phyloP scores from a whole-genome alignment of 2,888 invertebrate genomes.

The Nemotelus nigrinus region DNA sequence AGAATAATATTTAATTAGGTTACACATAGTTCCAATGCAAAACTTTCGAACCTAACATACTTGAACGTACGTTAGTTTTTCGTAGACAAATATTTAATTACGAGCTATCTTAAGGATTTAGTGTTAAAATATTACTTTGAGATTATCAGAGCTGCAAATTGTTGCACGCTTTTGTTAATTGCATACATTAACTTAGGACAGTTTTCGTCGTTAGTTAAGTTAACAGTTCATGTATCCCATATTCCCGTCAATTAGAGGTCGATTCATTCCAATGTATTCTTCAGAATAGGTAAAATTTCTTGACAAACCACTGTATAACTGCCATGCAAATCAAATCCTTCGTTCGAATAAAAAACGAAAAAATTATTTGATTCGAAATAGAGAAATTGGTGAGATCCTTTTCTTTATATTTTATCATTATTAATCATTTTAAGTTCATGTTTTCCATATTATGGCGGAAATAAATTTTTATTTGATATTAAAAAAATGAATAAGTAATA shows the following conservation, averaged over 20 bases:
- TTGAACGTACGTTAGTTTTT: not conserved
- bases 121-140: not conserved
- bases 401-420: no score
- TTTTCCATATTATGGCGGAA: no score
- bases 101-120: conserved; percentile 40
- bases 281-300: conserved; percentile 29
- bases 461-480: no score
- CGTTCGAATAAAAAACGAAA: no score
- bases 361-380: no score
- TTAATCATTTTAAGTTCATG: no score
- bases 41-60: not conserved
- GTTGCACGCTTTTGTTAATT: not conserved
- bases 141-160: no score
- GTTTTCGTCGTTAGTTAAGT: conserved; percentile 14
- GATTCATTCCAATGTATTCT: conserved; percentile 29
- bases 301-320: conserved; percentile 22
- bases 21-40: not conserved
- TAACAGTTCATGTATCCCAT: conserved; percentile 3
- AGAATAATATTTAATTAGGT: conserved; percentile 18
- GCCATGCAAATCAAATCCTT: conserved; percentile 11
- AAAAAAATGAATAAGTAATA: no score
- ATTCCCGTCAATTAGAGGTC: conserved; percentile 25
- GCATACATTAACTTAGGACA: conserved; percentile 34
- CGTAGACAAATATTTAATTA: conserved; percentile 17
- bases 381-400: no score